Base-by-base conservation (phyloP, 2,797 vertebrate genomes). In the Oceanodroma leucorhoa region DNA sequence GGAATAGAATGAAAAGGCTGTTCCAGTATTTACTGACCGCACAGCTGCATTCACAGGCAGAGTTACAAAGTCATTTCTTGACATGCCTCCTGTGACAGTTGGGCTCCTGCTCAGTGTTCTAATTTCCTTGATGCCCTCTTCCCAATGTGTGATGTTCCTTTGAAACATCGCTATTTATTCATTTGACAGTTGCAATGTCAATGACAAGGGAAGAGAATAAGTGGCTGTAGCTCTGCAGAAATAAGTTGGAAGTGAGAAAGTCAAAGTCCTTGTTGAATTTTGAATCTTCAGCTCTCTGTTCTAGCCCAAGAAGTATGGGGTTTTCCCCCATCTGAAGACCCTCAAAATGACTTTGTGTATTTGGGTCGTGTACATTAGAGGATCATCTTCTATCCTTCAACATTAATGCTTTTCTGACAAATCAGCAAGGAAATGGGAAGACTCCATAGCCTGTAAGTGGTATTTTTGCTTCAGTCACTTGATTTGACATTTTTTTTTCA, bases 391-490 rank as follows among this genome's bases (percentile, higher is more conserved):
- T 82, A 1, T 70, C 67, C 77, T 83, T 89, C 70, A 85, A 16
- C 22, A 10, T 87, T 67, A 77, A 73, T 82, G 38, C 16, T 87
- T 60, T 93, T 87, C 67, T 93, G 78, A 82, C 40, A 90, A 77
- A 77, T 80, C 55, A 36, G 53, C 54, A 79, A 92, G 64, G 48
- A 94, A 81, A 53, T 20, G 11, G 55, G 43, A 89, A 79, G 75
- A 48, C 5, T 38, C 19, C 40, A 10, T 32, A 87, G 86, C 88
- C 94, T 94, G 60, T 87, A 92, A 93, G 41, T 94, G 83, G 67
- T 93, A 89, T 94, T 97, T 97, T 93, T 96, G 90, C 91, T 94
- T 94, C 87, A 94, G 73, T 77, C 93, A 87, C 60, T 87, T 94
- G 73, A 90, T 90, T 77, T 95, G 93, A 89, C 80, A 87, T 94